phyloP scores from a whole-genome alignment of 2,888 invertebrate species.

The Caenorhabditis doughertyi region DNA sequence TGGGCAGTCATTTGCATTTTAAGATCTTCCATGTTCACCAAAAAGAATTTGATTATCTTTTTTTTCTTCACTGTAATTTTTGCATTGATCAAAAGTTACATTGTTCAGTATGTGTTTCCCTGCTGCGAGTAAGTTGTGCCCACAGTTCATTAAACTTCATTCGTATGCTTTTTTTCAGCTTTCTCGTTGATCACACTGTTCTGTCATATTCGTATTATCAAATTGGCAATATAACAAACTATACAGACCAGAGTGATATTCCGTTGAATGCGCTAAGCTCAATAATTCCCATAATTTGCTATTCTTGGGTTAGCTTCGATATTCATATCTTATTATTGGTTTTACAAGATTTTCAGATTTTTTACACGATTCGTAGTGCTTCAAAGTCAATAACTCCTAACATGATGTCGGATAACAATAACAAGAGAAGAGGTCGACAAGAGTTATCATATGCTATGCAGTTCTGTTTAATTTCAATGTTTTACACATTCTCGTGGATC shows the following conservation, averaged over 20 bases:
- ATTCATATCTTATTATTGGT: too few relatives aligned
- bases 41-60: slow-evolving; percentile 21
- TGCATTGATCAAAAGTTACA: slow-evolving; percentile 49
- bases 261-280: slow-evolving; percentile 66
- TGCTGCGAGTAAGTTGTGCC: slow-evolving; percentile 62
- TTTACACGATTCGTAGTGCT: slow-evolving; percentile 30
- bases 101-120: slow-evolving; percentile 67
- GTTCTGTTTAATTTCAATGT: slow-evolving; percentile 59
- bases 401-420: slow-evolving; percentile 13
- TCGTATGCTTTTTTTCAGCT: slow-evolving; percentile 38
- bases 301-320: slow-evolving; percentile 24
- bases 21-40: slow-evolving; percentile 33
- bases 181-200: slow-evolving; percentile 63
- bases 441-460: slow-evolving; percentile 63
- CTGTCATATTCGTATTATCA: slow-evolving; percentile 65
- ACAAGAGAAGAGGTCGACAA: slow-evolving; percentile 19
- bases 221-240: slow-evolving; percentile 57
- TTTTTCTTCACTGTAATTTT: slow-evolving; percentile 35
- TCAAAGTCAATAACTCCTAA: slow-evolving; percentile 15
- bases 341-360: slow-evolving; percentile 19
- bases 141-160: neutral
- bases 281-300: slow-evolving; percentile 59
- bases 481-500: slow-evolving; percentile 57
- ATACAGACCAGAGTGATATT: slow-evolving; percentile 69
- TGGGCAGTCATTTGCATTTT: slow-evolving; percentile 62